phyloP scores from a whole-genome alignment of 2,888 invertebrate genomes.

The Limnephilus rhombicus region DNA sequence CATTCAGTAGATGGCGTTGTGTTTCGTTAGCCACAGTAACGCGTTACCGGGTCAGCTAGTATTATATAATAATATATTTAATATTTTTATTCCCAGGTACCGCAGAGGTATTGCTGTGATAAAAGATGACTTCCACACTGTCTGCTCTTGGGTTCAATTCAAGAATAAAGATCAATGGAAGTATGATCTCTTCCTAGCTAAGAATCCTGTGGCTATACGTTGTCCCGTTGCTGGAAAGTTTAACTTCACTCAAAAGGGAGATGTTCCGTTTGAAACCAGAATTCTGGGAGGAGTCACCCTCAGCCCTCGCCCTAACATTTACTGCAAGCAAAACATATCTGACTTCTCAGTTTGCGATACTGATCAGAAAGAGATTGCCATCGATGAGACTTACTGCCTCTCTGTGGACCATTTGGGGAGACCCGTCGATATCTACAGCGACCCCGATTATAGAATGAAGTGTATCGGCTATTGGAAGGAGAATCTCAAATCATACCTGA shows the following conservation, averaged over 20 bases:
- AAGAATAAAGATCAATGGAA: slow-evolving; percentile 90
- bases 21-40: too few relatives aligned
- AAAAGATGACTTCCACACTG: slow-evolving; percentile 93
- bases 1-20: too few relatives aligned
- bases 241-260: slow-evolving; percentile 94
- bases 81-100: slow-evolving; percentile 78
- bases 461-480: slow-evolving; percentile 99
- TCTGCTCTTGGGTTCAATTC: slow-evolving; percentile 97
- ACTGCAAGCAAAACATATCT: slow-evolving; percentile 95
- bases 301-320: slow-evolving; percentile 94
- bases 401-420: slow-evolving; percentile 97
- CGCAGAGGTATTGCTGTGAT: slow-evolving; percentile 93
- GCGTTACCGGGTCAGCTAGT: too few relatives aligned
- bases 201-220: slow-evolving; percentile 92
- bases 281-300: slow-evolving; percentile 97
- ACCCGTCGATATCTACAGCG: slow-evolving; percentile 97
- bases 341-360: slow-evolving; percentile 97
- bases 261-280: slow-evolving; percentile 93
- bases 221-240: slow-evolving; percentile 99
- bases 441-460: slow-evolving; percentile 97
- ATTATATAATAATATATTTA: background rate
- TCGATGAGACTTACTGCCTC: slow-evolving; percentile 97
- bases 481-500: slow-evolving; percentile 96
- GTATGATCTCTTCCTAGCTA: slow-evolving; percentile 91
- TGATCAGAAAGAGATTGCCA: slow-evolving; percentile 95